A percentile compares a stretch with the other conserved stretches of the same genome.
phyloP scores from a whole-genome alignment of 2,797 vertebrate species.

The Pseudochaenichthys georgianus region DNA sequence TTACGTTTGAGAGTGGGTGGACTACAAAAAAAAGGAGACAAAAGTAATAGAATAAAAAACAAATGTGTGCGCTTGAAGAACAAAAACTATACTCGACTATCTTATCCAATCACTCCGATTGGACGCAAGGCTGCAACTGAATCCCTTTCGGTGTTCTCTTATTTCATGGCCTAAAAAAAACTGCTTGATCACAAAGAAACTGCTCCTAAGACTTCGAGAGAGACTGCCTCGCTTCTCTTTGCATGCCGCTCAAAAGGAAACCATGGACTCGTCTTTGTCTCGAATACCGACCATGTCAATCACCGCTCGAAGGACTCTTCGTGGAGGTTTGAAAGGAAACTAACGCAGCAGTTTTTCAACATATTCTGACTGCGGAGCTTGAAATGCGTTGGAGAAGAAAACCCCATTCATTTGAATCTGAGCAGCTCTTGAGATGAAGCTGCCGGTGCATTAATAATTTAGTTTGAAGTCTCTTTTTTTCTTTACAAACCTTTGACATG shows the following conservation, averaged over 20 bases:
- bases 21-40: slow-evolving; percentile 26
- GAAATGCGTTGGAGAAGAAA: slow-evolving; percentile 7
- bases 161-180: slow-evolving; percentile 54
- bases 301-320: slow-evolving; percentile 35
- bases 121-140: slow-evolving; percentile 58
- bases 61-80: slow-evolving; percentile 63
- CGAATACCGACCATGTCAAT: slow-evolving; percentile 49
- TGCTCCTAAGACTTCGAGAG: slow-evolving; percentile 37
- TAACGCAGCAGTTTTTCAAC: slow-evolving; percentile 9
- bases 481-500: not conserved
- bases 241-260: slow-evolving; percentile 67
- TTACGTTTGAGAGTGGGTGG: slow-evolving; percentile 18
- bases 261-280: slow-evolving; percentile 56
- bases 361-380: slow-evolving; percentile 36
- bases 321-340: slow-evolving; percentile 17
- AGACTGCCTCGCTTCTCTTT: slow-evolving; percentile 62
- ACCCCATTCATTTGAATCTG: slow-evolving; percentile 29
- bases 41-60: slow-evolving; percentile 10
- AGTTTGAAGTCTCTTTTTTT: slow-evolving; percentile 7
- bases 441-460: too few relatives aligned
- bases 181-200: slow-evolving; percentile 43
- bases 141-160: slow-evolving; percentile 39
- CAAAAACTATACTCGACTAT: slow-evolving; percentile 52
- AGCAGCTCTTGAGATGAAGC: too few relatives aligned
- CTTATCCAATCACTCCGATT: slow-evolving; percentile 61